phyloP scores from a whole-genome alignment of 2,113 vertebrate genomes.

The Hippoglossus stenolepis region DNA sequence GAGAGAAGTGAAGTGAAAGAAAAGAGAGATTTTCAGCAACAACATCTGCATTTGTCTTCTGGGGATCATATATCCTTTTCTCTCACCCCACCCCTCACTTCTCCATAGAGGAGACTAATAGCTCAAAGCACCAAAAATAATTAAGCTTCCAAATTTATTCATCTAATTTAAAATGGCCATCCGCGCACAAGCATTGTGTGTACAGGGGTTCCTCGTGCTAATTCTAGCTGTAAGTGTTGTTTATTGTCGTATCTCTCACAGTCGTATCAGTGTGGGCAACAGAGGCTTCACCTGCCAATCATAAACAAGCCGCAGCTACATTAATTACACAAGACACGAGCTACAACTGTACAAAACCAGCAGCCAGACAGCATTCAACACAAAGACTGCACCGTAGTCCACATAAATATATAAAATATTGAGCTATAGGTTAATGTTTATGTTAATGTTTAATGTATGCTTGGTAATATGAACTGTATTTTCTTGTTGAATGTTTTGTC shows the following conservation, averaged over 20 bases:
- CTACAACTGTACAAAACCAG: neutral
- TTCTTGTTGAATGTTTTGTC: too few relatives aligned
- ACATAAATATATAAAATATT: too few relatives aligned
- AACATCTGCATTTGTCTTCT: slow-evolving; percentile 69
- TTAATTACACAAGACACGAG: slow-evolving; percentile 33
- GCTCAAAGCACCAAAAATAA: slow-evolving; percentile 82
- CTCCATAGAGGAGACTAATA: slow-evolving; percentile 73
- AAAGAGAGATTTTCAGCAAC: slow-evolving; percentile 44
- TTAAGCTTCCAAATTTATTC: slow-evolving; percentile 81
- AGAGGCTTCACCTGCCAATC: slow-evolving; percentile 68
- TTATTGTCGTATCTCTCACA: slow-evolving; percentile 66
- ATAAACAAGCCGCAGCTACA: slow-evolving; percentile 41
- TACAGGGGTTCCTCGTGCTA: slow-evolving; percentile 48
- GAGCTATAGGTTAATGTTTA: too few relatives aligned
- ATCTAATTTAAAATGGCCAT: slow-evolving; percentile 78
- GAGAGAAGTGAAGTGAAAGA: slow-evolving; percentile 29
- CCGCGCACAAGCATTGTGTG: slow-evolving; percentile 54
- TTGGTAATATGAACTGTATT: too few relatives aligned
- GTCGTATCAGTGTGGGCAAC: slow-evolving; percentile 53
- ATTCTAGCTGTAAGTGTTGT: slow-evolving; percentile 77
- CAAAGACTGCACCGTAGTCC: neutral
- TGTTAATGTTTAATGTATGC: too few relatives aligned
- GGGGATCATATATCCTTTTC: slow-evolving; percentile 62
- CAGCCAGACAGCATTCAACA: neutral
- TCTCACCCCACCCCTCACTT: slow-evolving; percentile 54